phyloP scores from a whole-genome alignment of 1,140 invertebrate species.

The Formica exsecta region DNA sequence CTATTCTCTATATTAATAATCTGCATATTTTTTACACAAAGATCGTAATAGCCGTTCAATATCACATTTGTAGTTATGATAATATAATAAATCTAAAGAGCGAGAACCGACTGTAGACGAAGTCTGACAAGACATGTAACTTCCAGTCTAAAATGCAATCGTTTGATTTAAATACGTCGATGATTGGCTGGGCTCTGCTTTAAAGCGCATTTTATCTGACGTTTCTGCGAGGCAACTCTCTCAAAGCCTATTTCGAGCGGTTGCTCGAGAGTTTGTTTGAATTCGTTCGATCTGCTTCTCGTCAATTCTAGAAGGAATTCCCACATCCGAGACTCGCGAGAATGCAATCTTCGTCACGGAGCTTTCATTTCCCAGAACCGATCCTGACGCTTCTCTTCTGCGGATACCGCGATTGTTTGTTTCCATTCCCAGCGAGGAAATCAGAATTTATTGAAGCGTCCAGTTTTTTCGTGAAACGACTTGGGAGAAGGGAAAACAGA shows the following conservation, averaged over 20 bases:
- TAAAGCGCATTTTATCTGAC: conserved; percentile 56
- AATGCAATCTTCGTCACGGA: conserved; percentile 43
- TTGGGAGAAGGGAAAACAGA: not conserved
- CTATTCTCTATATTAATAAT: not conserved
- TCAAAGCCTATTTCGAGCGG: conserved; percentile 37
- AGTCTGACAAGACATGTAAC: not conserved
- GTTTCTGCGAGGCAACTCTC: conserved; percentile 24
- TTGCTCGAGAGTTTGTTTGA: conserved; percentile 63
- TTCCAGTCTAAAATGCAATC: conserved; percentile 31
- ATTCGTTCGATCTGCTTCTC: conserved; percentile 49
- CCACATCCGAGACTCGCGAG: conserved; percentile 26
- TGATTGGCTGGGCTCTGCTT: not conserved
- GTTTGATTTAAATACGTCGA: conserved; percentile 46
- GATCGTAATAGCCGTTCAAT: not conserved
- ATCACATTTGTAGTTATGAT: not conserved
- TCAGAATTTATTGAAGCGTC: conserved; percentile 48
- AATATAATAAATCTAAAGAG: not conserved
- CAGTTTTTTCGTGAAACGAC: conserved; percentile 29
- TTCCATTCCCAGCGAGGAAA: conserved; percentile 40
- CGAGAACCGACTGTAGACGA: not conserved
- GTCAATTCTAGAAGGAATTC: conserved; percentile 42
- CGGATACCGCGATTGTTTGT: conserved; percentile 44
- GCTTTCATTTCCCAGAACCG: conserved; percentile 47
- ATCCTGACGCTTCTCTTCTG: conserved; percentile 40
- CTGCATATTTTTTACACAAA: not conserved